Evolutionary conservation across 2,888 invertebrate species (phyloP), one percentile per base, ranked within the genome.

Genomic region (Chesias legatella): DNA sequence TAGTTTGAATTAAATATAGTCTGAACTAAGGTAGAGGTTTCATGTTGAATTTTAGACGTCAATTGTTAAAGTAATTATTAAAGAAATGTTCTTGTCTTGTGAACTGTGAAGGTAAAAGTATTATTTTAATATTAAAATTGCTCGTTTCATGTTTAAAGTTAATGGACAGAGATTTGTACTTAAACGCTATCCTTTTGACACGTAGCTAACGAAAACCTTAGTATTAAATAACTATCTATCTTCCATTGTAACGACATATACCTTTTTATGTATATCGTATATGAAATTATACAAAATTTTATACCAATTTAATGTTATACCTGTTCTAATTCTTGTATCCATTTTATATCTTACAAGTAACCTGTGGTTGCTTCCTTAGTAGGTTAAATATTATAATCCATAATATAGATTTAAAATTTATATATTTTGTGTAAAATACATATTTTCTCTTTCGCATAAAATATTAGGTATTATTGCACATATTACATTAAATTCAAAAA

Each of bases 11-110:
- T 22, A 22, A 20, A 17, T 29, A 17, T 29, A 21, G 7, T 21
- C 5, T 7, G 41, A 10, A 9, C 25, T 33, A 33, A 29, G 8
- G 10, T 45, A 49, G 31, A 28, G 25, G 31, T 51, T 48, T 20
- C 26, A 39, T 42, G 48, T 53, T 46, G 43, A 46, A 48, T 39
- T 35, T 49, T 48, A 51, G 46, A 35, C 26, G 53, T 53, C 53
- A 53, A 53, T 53, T 53, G 46, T 46, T 46, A 8, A 27, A 6
- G 10, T 27, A 6, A 27, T 7, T 21, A 7, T 33, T 13, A 13
- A 20, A 20, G 7, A 5, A 8, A 29, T 23, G 10, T 20, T 11
- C 10, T 20, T 17, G 29, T 25, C 23, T 36, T 17, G 9, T 17
- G 33, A 33, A 23, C 26, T n/a, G 13, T 4, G 5, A 17, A 17